Percentiles rank a stretch among this genome's conserved stretches.
phyloP scores from a whole-genome alignment of 2,113 vertebrate genomes.

The Eleginops maclovinus region DNA sequence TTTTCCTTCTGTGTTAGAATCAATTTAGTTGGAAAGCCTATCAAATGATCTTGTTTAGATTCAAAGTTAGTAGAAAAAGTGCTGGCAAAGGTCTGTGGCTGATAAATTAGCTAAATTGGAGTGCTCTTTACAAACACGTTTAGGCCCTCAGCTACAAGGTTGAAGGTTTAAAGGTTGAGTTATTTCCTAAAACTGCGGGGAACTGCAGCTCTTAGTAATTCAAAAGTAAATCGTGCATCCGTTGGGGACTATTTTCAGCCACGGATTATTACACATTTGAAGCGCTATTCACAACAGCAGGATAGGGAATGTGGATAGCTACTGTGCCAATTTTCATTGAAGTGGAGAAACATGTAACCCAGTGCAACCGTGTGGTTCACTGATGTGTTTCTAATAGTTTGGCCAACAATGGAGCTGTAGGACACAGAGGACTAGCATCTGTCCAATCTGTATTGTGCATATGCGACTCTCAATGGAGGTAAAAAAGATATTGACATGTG shows the following conservation, averaged over 20 bases:
- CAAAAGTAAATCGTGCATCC: neutral
- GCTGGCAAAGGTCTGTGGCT: neutral
- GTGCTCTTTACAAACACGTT: constrained; percentile 1
- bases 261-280: neutral
- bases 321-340: neutral
- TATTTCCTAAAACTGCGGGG: neutral
- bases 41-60: neutral
- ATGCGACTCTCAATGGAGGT: too few species aligned
- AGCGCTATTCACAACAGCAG: neutral
- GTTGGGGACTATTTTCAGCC: neutral
- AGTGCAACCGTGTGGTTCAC: neutral
- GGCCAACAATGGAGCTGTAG: neutral
- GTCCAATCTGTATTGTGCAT: too few species aligned
- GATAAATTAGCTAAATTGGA: neutral
- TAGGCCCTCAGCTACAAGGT: neutral
- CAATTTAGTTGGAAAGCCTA: neutral
- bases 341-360: neutral
- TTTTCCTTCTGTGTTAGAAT: neutral
- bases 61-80: neutral
- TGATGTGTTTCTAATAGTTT: constrained; percentile 5
- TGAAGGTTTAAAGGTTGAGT: too few species aligned
- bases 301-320: neutral
- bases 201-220: neutral
- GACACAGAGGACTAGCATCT: neutral
- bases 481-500: too few species aligned